phyloP scores from a whole-genome alignment of 35 echinoderm and acorn worm genomes.

The Anneissia japonica region DNA sequence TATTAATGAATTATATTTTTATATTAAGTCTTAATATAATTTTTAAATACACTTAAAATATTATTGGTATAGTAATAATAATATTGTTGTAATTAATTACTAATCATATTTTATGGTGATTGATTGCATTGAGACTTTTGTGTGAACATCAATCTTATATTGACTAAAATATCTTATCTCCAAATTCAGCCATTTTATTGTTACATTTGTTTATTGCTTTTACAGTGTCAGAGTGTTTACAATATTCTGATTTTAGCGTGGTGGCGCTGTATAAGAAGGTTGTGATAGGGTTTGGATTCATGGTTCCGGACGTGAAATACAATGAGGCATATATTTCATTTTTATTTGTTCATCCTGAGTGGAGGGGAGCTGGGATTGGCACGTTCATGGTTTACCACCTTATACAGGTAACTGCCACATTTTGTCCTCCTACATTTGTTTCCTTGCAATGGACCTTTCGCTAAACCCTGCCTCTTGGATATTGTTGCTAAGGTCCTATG shows the following conservation, averaged over 20 bases:
- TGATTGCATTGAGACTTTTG: too few relatives aligned
- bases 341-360: constrained; percentile 93
- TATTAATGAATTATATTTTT: neutral
- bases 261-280: constrained; percentile 90
- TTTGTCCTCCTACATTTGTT: too few relatives aligned
- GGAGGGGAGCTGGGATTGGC: constrained; percentile 86
- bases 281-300: constrained; percentile 95
- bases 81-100: neutral
- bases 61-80: too few relatives aligned
- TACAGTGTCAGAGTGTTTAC: constrained; percentile 92
- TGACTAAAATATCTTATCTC: too few relatives aligned
- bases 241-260: constrained; percentile 97
- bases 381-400: constrained; percentile 99
- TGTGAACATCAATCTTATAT: too few relatives aligned
- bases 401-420: constrained; percentile 58
- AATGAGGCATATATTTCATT: constrained; percentile 98
- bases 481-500: too few relatives aligned
- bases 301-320: constrained; percentile 98
- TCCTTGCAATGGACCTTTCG: neutral
- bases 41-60: too few relatives aligned
- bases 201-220: too few relatives aligned
- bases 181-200: too few relatives aligned
- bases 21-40: too few relatives aligned
- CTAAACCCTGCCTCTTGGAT: too few relatives aligned
- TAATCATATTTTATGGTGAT: too few relatives aligned